phyloP scores from a whole-genome alignment of 1,140 invertebrate species.

The Bicyclus anynana region DNA sequence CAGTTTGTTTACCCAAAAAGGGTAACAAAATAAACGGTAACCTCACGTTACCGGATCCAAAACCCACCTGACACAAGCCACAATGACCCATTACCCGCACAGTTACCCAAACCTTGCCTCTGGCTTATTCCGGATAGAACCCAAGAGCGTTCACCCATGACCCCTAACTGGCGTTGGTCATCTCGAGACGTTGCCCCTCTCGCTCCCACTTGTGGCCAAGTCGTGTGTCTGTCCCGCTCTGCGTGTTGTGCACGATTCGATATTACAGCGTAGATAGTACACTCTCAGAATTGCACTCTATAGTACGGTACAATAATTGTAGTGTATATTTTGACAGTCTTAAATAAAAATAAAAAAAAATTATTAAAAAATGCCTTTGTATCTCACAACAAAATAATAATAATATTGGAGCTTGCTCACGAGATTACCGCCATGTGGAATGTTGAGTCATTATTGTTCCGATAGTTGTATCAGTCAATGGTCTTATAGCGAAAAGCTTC shows the following conservation, averaged over 20 bases:
- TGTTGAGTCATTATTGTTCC: too few relatives aligned
- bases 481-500: too few relatives aligned
- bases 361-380: too few relatives aligned
- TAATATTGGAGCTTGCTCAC: too few relatives aligned
- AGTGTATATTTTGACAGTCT: background rate
- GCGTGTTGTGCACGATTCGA: constrained; percentile 50
- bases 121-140: constrained; percentile 29
- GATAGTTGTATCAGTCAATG: too few relatives aligned
- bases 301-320: constrained; percentile 32
- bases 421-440: too few relatives aligned
- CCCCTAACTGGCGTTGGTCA: constrained; percentile 60
- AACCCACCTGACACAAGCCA: constrained; percentile 8
- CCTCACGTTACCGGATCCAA: background rate
- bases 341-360: background rate
- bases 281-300: constrained; percentile 57
- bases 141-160: constrained; percentile 65
- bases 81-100: constrained; percentile 8
- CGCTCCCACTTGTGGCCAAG: constrained; percentile 11
- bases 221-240: constrained; percentile 32
- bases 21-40: too few relatives aligned
- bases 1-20: too few relatives aligned
- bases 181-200: constrained; percentile 44
- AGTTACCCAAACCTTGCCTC: constrained; percentile 26
- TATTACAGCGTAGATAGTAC: constrained; percentile 49
- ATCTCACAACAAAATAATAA: too few relatives aligned